phyloP scores from a whole-genome alignment of 2,888 invertebrate genomes.

The Epinotia bilunana region DNA sequence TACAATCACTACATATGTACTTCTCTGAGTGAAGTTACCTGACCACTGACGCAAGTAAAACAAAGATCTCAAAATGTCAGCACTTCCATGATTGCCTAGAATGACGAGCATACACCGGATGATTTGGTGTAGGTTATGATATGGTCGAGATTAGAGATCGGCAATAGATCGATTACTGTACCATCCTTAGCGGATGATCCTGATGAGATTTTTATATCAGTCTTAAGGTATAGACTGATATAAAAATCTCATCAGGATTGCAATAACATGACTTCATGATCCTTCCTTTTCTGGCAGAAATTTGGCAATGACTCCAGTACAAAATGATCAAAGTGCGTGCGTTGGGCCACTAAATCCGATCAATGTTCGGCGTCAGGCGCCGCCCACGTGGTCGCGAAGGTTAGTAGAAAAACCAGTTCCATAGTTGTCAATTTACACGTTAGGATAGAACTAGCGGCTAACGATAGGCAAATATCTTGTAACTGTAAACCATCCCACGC shows the following conservation, averaged over 20 bases:
- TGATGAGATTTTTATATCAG: too few species aligned
- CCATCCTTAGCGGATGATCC: too few species aligned
- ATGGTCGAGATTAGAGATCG: background rate
- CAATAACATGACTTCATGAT: background rate
- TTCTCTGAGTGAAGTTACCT: too few species aligned
- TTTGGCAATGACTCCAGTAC: conserved; percentile 6
- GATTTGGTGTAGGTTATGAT: background rate
- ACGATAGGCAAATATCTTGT: conserved; percentile 23
- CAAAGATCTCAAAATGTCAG: too few species aligned
- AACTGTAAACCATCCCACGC: conserved; percentile 37
- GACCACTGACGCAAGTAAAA: too few species aligned
- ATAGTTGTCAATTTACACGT: conserved; percentile 41
- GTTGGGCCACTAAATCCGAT: conserved; percentile 17
- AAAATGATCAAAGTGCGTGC: conserved; percentile 10
- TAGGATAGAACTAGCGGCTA: conserved; percentile 19
- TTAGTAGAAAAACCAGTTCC: conserved; percentile 53
- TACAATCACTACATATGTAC: background rate
- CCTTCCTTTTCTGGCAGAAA: background rate
- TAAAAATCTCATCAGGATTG: background rate
- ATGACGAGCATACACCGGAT: too few species aligned
- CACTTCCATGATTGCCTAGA: too few species aligned
- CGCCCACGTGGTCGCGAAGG: conserved; percentile 62
- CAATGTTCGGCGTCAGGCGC: conserved; percentile 48
- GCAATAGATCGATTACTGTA: background rate
- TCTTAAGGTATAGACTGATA: too few species aligned